phyloP scores from a whole-genome alignment of 2,797 vertebrate species.

The Loris lydekkerianus region DNA sequence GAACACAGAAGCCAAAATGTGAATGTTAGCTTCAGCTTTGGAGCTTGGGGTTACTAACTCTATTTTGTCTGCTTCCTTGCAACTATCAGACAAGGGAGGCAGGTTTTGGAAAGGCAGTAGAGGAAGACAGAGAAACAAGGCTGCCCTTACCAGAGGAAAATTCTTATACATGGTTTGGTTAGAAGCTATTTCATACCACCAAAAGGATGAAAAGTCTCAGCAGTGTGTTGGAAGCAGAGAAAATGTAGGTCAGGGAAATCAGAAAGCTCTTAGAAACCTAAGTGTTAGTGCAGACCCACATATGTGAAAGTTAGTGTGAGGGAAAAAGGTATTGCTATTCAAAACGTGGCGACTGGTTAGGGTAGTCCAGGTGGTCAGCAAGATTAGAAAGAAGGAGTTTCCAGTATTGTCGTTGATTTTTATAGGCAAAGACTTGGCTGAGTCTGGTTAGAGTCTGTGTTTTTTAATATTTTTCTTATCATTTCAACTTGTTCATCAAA shows the following conservation, averaged over 20 bases:
- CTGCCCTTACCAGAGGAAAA: not conserved
- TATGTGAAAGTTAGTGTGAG: not conserved
- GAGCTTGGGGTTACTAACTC: not conserved
- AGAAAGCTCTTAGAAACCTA: not conserved
- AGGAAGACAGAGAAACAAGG: not conserved
- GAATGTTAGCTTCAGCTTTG: not conserved
- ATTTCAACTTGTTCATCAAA: not conserved
- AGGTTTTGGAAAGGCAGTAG: conserved; percentile 6
- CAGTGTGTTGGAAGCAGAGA: not conserved
- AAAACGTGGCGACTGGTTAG: not conserved
- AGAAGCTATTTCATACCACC: conserved; percentile 1
- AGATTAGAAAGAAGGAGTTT: not conserved
- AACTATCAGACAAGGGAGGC: not conserved
- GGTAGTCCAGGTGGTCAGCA: not conserved
- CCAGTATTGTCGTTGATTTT: not conserved
- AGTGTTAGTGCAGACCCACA: not conserved
- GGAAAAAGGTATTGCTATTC: not conserved
- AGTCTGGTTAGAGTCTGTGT: not conserved
- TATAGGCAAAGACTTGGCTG: not conserved
- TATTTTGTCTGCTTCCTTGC: not conserved
- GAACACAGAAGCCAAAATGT: not conserved
- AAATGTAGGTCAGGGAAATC: not conserved
- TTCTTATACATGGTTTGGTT: not conserved
- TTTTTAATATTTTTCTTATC: conserved; percentile 44
- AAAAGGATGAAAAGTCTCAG: not conserved